These are phyloP conservation scores for Conus betulinus DNA, from an alignment of 1,140 invertebrate genomes.

Conservation along the genomic window DNA sequence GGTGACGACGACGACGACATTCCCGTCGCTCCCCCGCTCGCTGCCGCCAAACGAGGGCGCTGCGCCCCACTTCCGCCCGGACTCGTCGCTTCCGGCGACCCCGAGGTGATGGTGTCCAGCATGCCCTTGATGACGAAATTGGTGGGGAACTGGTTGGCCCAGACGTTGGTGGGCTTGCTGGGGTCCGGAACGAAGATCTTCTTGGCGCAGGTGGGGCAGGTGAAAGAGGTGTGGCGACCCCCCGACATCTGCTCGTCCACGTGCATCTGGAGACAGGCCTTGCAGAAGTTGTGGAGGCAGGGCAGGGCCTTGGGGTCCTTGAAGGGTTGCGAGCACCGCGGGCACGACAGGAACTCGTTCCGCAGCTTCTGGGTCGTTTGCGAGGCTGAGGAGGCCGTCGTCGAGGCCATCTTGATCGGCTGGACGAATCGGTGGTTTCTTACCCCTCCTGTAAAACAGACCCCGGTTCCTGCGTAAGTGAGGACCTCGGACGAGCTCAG, in stretches of 20 bases:
- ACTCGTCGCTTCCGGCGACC: neutral
- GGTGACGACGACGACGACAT: neutral
- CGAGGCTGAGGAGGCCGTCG: neutral
- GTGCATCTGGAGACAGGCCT: conserved; percentile 28
- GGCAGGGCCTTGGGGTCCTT: conserved; percentile 40
- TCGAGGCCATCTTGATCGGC: neutral
- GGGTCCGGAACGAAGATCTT: conserved; percentile 39
- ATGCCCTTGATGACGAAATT: conserved; percentile 36
- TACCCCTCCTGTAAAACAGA: no score
- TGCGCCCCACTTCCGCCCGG: neutral
- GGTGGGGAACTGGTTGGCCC: conserved; percentile 40
- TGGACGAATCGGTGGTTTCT: no score
- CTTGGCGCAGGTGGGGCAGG: conserved; percentile 30
- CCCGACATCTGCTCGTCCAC: conserved; percentile 34
- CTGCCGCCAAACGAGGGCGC: neutral
- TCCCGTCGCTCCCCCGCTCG: neutral
- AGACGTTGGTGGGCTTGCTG: conserved; percentile 22
- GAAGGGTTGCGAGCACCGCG: conserved; percentile 36
- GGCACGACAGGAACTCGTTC: conserved; percentile 35
- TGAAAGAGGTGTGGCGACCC: conserved; percentile 19
- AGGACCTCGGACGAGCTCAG: no score
- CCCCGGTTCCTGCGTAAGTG: no score
- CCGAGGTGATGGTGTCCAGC: conserved; percentile 31
- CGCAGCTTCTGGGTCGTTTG: conserved; percentile 28
- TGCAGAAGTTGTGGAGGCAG: conserved; percentile 42